A percentile compares a stretch with the other conserved stretches of the same genome.
Conservation (phyloP, 35 echinoderm and acorn worm genomes). For the Chiridota heheva region DNA sequence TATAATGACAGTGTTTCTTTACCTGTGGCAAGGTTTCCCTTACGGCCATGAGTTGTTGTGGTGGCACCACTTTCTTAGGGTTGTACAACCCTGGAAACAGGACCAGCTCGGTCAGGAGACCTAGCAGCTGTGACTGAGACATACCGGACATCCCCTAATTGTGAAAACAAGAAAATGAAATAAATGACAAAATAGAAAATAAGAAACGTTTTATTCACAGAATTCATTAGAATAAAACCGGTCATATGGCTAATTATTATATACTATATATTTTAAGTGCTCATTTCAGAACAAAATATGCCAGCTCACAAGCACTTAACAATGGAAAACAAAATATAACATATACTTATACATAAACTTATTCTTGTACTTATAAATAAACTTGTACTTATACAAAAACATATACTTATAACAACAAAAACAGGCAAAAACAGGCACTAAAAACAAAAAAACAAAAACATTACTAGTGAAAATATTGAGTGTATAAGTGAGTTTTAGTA, state of each 20-base stretch:
- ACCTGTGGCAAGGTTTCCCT: conserved; percentile 78
- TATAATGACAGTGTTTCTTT: neutral
- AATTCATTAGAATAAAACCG: neutral
- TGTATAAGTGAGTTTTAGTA: neutral
- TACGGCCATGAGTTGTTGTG: conserved; percentile 59
- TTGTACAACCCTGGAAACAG: conserved; percentile 77
- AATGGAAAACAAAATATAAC: too few species aligned
- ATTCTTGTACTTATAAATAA: too few species aligned
- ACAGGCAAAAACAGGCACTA: too few species aligned
- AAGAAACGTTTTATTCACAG: too few species aligned
- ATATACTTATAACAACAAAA: too few species aligned
- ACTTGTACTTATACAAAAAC: neutral
- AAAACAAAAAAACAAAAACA: too few species aligned
- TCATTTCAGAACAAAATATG: too few species aligned
- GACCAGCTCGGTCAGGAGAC: conserved; percentile 69
- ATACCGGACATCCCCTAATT: conserved; percentile 8
- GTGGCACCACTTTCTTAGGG: conserved; percentile 77
- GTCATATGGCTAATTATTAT: neutral
- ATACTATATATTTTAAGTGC: too few species aligned
- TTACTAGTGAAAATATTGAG: too few species aligned
- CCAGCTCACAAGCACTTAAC: too few species aligned
- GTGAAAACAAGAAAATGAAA: neutral
- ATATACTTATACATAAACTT: too few species aligned
- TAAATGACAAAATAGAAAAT: neutral
- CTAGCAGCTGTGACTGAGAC: conserved; percentile 62